phyloP scores from a whole-genome alignment of 2,888 invertebrate genomes.

The Tuberolachnus salignus region DNA sequence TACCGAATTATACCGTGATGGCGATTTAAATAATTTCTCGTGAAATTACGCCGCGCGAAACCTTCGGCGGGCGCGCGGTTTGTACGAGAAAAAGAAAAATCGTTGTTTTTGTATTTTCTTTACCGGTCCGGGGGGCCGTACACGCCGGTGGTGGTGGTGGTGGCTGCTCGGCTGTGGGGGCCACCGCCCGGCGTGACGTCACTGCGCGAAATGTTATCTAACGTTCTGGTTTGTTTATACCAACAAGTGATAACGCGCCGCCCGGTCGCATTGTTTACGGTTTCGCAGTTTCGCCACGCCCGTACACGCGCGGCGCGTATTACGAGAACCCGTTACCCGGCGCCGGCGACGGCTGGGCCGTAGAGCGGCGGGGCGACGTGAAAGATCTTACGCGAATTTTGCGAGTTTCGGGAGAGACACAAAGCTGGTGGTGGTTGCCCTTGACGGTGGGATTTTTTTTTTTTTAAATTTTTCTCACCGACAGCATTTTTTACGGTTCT shows the following conservation, averaged over 20 bases:
- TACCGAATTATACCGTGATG: too few relatives aligned
- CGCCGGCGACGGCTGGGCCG: not conserved
- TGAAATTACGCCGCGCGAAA: not conserved
- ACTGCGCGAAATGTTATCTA: conserved; percentile 1
- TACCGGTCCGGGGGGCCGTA: too few relatives aligned
- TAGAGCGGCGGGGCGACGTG: too few relatives aligned
- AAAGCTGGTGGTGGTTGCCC: conserved; percentile 35
- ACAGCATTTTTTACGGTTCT: not conserved
- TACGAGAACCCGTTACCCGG: conserved; percentile 16
- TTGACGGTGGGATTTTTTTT: conserved; percentile 14
- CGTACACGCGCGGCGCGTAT: not conserved
- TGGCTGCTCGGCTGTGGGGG: too few relatives aligned
- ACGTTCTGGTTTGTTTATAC: too few relatives aligned
- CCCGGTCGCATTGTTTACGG: not conserved
- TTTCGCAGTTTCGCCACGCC: conserved; percentile 9
- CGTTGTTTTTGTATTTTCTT: not conserved
- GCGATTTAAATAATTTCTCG: too few relatives aligned
- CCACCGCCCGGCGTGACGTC: not conserved
- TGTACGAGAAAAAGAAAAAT: not conserved
- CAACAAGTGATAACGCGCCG: not conserved
- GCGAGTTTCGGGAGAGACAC: conserved; percentile 18
- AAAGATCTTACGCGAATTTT: not conserved
- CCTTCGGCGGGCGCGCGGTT: not conserved
- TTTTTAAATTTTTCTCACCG: not conserved
- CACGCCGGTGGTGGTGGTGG: too few relatives aligned